Conservation (phyloP, 2,888 invertebrate species). For the Pheosia tremula region DNA sequence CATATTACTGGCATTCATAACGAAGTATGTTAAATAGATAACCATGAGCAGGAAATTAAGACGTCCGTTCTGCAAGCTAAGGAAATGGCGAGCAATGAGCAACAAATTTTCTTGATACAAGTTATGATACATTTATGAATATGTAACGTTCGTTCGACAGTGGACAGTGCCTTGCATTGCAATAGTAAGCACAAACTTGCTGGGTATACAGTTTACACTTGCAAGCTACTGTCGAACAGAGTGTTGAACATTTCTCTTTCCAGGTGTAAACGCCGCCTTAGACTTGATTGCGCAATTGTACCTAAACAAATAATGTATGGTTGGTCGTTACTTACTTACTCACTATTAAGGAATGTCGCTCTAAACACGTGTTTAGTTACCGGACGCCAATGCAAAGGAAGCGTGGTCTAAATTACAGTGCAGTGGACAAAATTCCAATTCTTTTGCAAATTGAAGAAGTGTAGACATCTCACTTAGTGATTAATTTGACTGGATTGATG, state of each 20-base stretch:
- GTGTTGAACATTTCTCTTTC: too few species aligned
- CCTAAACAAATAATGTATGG: constrained; percentile 19
- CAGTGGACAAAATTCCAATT: constrained; percentile 27
- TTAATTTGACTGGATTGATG: too few species aligned
- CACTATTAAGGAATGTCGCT: constrained; percentile 41
- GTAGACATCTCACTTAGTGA: too few species aligned
- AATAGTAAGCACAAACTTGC: too few species aligned
- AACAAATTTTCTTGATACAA: too few species aligned
- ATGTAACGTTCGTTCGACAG: too few species aligned
- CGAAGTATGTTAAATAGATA: background rate
- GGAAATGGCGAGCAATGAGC: too few species aligned
- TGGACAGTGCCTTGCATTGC: too few species aligned
- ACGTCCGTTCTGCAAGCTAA: too few species aligned
- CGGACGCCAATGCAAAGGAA: constrained; percentile 39
- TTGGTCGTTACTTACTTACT: constrained; percentile 50
- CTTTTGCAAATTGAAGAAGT: constrained; percentile 12
- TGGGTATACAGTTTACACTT: too few species aligned
- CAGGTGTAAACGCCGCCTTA: background rate
- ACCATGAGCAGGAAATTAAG: background rate
- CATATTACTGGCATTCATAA: constrained; percentile 6
- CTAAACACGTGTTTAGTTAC: constrained; percentile 12
- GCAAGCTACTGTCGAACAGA: too few species aligned
- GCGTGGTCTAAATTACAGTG: constrained; percentile 21
- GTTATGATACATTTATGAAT: too few species aligned
- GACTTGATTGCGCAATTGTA: constrained; percentile 35